Percentiles rank a stretch among this genome's conserved stretches.
These are phyloP conservation scores for Phrynosoma blainvillii DNA, from an alignment of 2,113 vertebrate species.

Conservation along the genomic window DNA sequence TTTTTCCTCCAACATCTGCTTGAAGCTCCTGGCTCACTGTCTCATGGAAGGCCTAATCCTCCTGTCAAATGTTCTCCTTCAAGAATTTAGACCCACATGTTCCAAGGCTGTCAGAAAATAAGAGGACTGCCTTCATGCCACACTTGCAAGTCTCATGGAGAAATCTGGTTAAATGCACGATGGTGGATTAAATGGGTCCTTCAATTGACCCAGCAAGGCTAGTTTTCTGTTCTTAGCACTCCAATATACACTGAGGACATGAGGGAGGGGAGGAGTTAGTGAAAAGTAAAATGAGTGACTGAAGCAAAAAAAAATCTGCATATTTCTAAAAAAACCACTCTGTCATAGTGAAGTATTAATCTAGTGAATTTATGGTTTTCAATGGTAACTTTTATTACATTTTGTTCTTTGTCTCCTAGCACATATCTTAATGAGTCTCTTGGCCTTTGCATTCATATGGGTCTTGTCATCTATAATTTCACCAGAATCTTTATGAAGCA, in stretches of 20 bases:
- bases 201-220: background rate
- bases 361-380: background rate
- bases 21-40: too few species aligned
- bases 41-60: too few species aligned
- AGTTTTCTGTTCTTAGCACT: background rate
- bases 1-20: too few species aligned
- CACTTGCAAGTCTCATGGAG: background rate
- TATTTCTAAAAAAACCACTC: conserved; percentile 5
- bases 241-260: too few species aligned
- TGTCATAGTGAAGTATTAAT: background rate
- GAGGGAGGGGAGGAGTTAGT: background rate
- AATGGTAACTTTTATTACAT: conserved; percentile 9
- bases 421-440: background rate
- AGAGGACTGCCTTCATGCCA: background rate
- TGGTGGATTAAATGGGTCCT: background rate
- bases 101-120: background rate
- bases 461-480: background rate
- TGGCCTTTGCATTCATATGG: background rate
- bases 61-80: too few species aligned
- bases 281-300: background rate
- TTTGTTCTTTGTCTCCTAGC: background rate
- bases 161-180: background rate
- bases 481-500: background rate
- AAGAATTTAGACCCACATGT: too few species aligned
- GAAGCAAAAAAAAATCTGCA: background rate